A percentile compares a stretch with the other conserved stretches of the same genome.
Evolutionary conservation across 2,888 invertebrate genomes (phyloP).

Genomic region (Mesochorus sp.): DNA sequence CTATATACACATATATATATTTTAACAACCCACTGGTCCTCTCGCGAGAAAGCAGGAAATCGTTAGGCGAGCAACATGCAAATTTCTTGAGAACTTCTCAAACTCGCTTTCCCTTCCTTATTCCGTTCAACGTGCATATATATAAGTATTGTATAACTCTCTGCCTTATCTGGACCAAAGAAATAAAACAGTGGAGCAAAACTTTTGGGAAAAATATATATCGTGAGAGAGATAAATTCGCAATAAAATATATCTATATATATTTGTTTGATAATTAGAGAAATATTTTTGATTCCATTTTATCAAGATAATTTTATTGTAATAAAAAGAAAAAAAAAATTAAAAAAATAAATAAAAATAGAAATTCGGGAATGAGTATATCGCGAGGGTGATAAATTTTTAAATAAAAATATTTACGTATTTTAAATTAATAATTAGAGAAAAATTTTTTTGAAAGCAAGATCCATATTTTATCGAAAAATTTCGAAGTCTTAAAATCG

Average conservation of each 20-base stretch:
- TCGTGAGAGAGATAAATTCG: slow-evolving; percentile 46
- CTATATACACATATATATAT: not conserved
- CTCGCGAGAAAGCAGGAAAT: slow-evolving; percentile 72
- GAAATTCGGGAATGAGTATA: too few species aligned
- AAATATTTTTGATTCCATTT: slow-evolving; percentile 18
- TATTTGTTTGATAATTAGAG: slow-evolving; percentile 32
- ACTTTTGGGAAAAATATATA: slow-evolving; percentile 29
- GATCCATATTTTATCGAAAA: too few species aligned
- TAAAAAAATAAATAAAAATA: too few species aligned
- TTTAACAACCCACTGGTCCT: not conserved
- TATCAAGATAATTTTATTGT: not conserved
- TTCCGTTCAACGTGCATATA: slow-evolving; percentile 50
- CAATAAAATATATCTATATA: not conserved
- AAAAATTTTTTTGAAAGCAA: too few species aligned
- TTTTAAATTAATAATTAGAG: too few species aligned
- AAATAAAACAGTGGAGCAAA: slow-evolving; percentile 48
- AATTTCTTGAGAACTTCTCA: slow-evolving; percentile 77
- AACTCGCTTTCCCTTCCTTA: slow-evolving; percentile 67
- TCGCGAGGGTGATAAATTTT: too few species aligned
- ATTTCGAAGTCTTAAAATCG: too few species aligned
- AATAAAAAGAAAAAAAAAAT: not conserved
- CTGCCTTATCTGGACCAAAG: slow-evolving; percentile 44
- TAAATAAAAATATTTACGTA: too few species aligned
- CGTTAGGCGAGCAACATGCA: slow-evolving; percentile 79
- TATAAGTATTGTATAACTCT: slow-evolving; percentile 2